phyloP scores from a whole-genome alignment of 1,140 invertebrate genomes.

The Arctopsyche grandis region DNA sequence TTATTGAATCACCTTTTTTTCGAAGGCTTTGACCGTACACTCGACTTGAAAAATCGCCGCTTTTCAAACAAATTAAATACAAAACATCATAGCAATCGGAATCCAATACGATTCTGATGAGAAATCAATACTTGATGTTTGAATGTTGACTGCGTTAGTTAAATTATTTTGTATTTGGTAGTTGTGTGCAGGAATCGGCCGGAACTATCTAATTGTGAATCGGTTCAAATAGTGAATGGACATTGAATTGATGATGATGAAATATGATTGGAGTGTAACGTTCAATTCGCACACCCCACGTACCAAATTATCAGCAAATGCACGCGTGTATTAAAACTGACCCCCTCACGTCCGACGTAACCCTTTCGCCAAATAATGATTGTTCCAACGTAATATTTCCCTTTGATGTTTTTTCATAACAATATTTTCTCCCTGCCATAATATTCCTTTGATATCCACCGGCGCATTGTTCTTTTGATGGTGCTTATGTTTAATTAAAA shows the following conservation, averaged over 20 bases:
- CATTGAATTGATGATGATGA: not conserved
- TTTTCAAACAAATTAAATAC: too few relatives aligned
- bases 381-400: slow-evolving; percentile 39
- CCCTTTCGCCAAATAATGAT: slow-evolving; percentile 44
- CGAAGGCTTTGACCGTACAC: too few relatives aligned
- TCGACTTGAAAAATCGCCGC: too few relatives aligned
- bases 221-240: not conserved
- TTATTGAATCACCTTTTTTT: not conserved
- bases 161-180: too few relatives aligned
- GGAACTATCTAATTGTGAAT: not conserved
- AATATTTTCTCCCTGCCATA: slow-evolving; percentile 45
- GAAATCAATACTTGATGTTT: too few relatives aligned
- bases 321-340: not conserved
- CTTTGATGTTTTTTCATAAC: slow-evolving; percentile 49
- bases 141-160: too few relatives aligned
- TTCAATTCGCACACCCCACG: not conserved
- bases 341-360: not conserved
- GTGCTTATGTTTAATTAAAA: slow-evolving; percentile 47
- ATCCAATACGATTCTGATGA: too few relatives aligned
- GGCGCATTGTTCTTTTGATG: slow-evolving; percentile 30
- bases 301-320: slow-evolving; percentile 7
- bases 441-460: slow-evolving; percentile 45
- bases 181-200: too few relatives aligned
- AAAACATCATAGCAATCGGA: too few relatives aligned
- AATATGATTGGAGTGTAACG: not conserved